A percentile compares a stretch with the other conserved stretches of the same genome.
These are phyloP conservation scores for Hydraecia micacea DNA, from an alignment of 2,888 invertebrate genomes.

Conservation along the genomic window DNA sequence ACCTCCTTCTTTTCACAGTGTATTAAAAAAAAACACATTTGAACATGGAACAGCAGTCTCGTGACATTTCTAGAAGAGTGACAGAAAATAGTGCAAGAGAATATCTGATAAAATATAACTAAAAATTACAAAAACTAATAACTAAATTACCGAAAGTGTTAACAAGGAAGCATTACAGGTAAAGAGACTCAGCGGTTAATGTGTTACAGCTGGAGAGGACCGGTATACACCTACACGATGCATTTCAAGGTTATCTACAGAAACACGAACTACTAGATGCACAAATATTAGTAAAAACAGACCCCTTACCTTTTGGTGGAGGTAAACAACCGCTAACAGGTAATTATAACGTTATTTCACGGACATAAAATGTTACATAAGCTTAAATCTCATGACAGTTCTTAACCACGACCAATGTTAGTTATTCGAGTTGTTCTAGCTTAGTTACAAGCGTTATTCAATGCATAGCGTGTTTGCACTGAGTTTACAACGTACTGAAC, in stretches of 20 bases:
- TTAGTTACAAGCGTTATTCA: constrained; percentile 80
- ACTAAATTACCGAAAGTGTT: constrained; percentile 42
- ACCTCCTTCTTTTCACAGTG: constrained; percentile 18
- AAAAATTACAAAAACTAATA: constrained; percentile 25
- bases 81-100: constrained; percentile 58
- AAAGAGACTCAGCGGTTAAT: constrained; percentile 51
- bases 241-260: constrained; percentile 80
- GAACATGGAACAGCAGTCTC: constrained; percentile 61
- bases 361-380: constrained; percentile 88
- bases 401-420: constrained; percentile 72
- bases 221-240: constrained; percentile 71
- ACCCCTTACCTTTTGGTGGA: constrained; percentile 84
- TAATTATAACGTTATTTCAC: constrained; percentile 80
- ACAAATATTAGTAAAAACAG: constrained; percentile 68
- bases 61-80: constrained; percentile 71
- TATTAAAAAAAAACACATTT: constrained; percentile 46
- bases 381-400: constrained; percentile 86
- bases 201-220: constrained; percentile 61
- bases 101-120: constrained; percentile 27
- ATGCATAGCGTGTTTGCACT: constrained; percentile 77
- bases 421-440: constrained; percentile 72
- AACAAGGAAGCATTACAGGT: constrained; percentile 49
- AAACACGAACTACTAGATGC: constrained; percentile 51
- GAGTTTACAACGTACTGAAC: constrained; percentile 76
- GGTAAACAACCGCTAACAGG: constrained; percentile 84